These are phyloP conservation scores for Catocala nupta DNA, from an alignment of 2,888 invertebrate species.

Conservation along the genomic window DNA sequence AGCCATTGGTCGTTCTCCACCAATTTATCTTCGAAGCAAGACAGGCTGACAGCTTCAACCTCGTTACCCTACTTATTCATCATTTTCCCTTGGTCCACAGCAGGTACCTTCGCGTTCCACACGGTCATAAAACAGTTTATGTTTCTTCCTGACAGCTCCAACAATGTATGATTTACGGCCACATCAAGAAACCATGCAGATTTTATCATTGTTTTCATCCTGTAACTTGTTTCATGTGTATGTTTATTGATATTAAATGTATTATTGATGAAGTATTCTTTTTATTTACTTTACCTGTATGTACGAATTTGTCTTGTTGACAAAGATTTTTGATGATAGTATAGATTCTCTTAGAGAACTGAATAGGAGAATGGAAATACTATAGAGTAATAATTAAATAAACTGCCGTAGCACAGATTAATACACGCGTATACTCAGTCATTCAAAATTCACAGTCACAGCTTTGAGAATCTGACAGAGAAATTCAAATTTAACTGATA, in stretches of 20 bases:
- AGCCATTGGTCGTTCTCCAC: constrained; percentile 5
- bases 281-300: background rate
- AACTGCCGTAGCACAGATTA: too few species aligned
- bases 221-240: constrained; percentile 6
- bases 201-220: constrained; percentile 30
- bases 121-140: constrained; percentile 35
- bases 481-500: too few species aligned
- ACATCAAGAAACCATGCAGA: constrained; percentile 34
- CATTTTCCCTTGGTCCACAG: constrained; percentile 12
- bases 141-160: constrained; percentile 7
- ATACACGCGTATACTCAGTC: too few species aligned
- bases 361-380: too few species aligned
- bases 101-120: constrained; percentile 1
- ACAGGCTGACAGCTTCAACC: constrained; percentile 5
- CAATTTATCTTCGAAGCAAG: constrained; percentile 6
- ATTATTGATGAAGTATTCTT: constrained; percentile 8
- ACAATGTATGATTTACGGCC: constrained; percentile 40
- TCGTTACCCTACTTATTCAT: constrained; percentile 14
- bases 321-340: too few species aligned
- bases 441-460: too few species aligned
- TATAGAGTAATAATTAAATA: too few species aligned
- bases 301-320: too few species aligned
- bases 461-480: too few species aligned
- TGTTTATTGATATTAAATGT: constrained; percentile 17
- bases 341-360: too few species aligned